Conservation (phyloP, 2,113 vertebrate species). For the Mormyrus iriodes region DNA sequence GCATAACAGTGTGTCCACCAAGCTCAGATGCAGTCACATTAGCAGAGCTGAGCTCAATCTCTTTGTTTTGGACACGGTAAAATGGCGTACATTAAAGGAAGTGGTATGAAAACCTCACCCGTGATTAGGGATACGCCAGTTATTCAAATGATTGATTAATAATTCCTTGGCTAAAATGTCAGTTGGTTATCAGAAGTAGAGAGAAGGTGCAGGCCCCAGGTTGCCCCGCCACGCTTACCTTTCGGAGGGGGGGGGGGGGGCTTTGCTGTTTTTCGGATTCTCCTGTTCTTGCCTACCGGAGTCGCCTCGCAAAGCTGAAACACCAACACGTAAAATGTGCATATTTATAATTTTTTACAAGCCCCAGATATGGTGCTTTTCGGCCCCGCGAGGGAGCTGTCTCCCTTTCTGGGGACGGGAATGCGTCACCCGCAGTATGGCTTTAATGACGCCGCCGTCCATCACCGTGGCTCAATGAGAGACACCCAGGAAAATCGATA, state of each 20-base stretch:
- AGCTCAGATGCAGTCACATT: background rate
- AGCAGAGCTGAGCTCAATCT: background rate
- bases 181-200: conserved; percentile 91
- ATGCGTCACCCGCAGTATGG: conserved; percentile 31
- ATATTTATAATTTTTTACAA: conserved; percentile 7
- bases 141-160: conserved; percentile 96
- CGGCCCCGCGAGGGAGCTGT: conserved; percentile 31
- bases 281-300: conserved; percentile 23
- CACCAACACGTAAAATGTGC: conserved; percentile 30
- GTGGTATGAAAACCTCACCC: conserved; percentile 90
- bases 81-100: conserved; percentile 59
- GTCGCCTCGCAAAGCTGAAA: conserved; percentile 27
- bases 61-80: background rate
- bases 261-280: conserved; percentile 31
- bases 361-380: conserved; percentile 26
- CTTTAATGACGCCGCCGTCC: conserved; percentile 24
- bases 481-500: conserved; percentile 54
- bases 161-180: conserved; percentile 89
- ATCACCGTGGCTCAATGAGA: conserved; percentile 35
- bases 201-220: conserved; percentile 59
- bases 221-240: conserved; percentile 37
- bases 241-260: background rate
- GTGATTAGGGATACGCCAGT: conserved; percentile 93
- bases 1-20: background rate
- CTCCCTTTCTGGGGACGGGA: conserved; percentile 37